Conservation (phyloP, 2,888 invertebrate species). For the Microchrysa polita region DNA sequence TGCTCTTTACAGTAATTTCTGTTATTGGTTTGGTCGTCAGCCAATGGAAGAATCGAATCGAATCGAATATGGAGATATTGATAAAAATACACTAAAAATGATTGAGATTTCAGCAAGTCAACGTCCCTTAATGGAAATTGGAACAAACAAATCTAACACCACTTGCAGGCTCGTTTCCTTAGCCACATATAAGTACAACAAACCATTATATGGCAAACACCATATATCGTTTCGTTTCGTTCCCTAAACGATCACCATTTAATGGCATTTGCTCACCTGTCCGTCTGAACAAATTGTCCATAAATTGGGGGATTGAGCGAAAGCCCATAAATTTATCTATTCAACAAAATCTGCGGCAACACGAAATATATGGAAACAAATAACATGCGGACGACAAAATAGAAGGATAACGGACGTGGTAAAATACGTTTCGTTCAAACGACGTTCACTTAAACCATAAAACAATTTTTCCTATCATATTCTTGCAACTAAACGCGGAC, state of each 20-base stretch:
- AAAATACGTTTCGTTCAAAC: constrained; percentile 20
- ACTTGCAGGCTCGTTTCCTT: too few relatives aligned
- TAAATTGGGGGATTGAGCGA: neutral
- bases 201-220: too few relatives aligned
- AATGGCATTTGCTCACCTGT: constrained; percentile 21
- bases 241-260: constrained; percentile 17
- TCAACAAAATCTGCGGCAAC: constrained; percentile 16
- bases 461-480: too few relatives aligned
- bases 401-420: constrained; percentile 19
- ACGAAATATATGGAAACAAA: constrained; percentile 40
- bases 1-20: too few relatives aligned
- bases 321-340: constrained; percentile 23
- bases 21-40: too few relatives aligned
- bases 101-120: too few relatives aligned
- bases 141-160: too few relatives aligned
- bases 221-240: neutral
- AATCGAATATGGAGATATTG: too few relatives aligned
- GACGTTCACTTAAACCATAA: constrained; percentile 21
- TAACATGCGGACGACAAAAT: constrained; percentile 13
- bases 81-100: too few relatives aligned
- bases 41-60: too few relatives aligned
- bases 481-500: neutral
- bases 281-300: constrained; percentile 10
- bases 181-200: too few relatives aligned
- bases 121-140: too few relatives aligned